Evolutionary conservation across 2,888 invertebrate genomes (phyloP).

Genomic region (Syritta pipiens): DNA sequence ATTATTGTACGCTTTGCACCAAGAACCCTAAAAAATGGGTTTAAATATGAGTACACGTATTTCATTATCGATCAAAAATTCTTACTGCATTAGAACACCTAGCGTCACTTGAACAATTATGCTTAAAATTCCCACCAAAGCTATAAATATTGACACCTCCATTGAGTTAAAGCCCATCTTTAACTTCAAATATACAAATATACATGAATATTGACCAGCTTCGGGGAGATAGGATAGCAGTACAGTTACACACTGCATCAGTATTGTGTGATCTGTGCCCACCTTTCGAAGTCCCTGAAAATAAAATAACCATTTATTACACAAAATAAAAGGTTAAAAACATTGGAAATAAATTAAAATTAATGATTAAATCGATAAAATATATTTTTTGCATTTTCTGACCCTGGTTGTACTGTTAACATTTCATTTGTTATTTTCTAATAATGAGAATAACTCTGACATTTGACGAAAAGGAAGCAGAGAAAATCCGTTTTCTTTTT

Average conservation of each 20-base stretch:
- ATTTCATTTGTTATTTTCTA: no score
- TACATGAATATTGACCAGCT: slow-evolving; percentile 99
- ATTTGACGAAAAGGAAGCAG: no score
- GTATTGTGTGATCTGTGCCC: slow-evolving; percentile 95
- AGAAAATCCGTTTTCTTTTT: no score
- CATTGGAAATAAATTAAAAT: no score
- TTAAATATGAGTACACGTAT: neutral
- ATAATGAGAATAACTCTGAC: no score
- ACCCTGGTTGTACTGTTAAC: no score
- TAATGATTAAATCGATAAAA: no score
- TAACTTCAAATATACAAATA: slow-evolving; percentile 98
- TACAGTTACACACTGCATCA: slow-evolving; percentile 98
- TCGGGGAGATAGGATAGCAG: slow-evolving; percentile 99
- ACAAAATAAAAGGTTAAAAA: neutral
- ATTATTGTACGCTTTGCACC: slow-evolving; percentile 99
- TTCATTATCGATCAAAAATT: slow-evolving; percentile 9
- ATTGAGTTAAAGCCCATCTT: slow-evolving; percentile 97
- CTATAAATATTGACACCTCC: slow-evolving; percentile 98
- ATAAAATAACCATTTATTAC: slow-evolving; percentile 16
- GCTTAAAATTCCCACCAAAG: slow-evolving; percentile 96
- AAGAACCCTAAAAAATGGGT: slow-evolving; percentile 79
- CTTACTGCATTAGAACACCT: slow-evolving; percentile 87
- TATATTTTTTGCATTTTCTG: no score
- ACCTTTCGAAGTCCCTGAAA: slow-evolving; percentile 90
- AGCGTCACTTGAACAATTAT: slow-evolving; percentile 95